phyloP scores from a whole-genome alignment of 2,888 invertebrate genomes.

The Pterobdella sp. region DNA sequence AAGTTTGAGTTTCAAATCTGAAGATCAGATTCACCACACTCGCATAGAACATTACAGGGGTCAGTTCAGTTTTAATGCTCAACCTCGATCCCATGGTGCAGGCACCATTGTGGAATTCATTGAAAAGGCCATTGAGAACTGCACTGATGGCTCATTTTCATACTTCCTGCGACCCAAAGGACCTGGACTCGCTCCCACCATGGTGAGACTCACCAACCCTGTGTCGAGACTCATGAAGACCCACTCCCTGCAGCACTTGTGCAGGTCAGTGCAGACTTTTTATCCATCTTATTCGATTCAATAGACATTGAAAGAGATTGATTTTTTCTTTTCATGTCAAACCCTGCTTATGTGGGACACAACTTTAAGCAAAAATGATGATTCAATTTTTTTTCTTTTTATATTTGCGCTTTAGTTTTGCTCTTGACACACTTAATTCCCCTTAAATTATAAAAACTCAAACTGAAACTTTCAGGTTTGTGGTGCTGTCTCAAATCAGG shows the following conservation, averaged over 20 bases:
- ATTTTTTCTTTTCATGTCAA: no score
- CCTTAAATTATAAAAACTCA: slow-evolving; percentile 64
- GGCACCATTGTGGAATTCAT: slow-evolving; percentile 64
- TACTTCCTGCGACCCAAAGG: slow-evolving; percentile 65
- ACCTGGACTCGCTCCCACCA: slow-evolving; percentile 56
- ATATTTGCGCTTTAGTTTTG: no score
- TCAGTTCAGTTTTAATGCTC: slow-evolving; percentile 59
- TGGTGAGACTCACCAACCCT: slow-evolving; percentile 66
- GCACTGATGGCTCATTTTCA: slow-evolving; percentile 60
- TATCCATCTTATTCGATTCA: no score
- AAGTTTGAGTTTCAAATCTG: slow-evolving; percentile 26
- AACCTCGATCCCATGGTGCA: slow-evolving; percentile 49
- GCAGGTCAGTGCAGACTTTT: no score
- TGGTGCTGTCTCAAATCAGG: slow-evolving; percentile 62
- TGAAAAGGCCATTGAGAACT: slow-evolving; percentile 63
- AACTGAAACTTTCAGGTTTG: slow-evolving; percentile 62
- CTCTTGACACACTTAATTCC: slow-evolving; percentile 63
- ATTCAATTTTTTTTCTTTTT: no score
- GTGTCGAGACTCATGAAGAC: slow-evolving; percentile 64
- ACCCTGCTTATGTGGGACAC: no score
- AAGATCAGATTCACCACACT: slow-evolving; percentile 25
- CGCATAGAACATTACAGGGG: slow-evolving; percentile 26
- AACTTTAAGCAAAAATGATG: no score
- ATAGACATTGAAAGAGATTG: no score
- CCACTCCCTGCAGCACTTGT: slow-evolving; percentile 64